Conservation (phyloP, 2,113 vertebrate species). For the Caloenas nicobarica region DNA sequence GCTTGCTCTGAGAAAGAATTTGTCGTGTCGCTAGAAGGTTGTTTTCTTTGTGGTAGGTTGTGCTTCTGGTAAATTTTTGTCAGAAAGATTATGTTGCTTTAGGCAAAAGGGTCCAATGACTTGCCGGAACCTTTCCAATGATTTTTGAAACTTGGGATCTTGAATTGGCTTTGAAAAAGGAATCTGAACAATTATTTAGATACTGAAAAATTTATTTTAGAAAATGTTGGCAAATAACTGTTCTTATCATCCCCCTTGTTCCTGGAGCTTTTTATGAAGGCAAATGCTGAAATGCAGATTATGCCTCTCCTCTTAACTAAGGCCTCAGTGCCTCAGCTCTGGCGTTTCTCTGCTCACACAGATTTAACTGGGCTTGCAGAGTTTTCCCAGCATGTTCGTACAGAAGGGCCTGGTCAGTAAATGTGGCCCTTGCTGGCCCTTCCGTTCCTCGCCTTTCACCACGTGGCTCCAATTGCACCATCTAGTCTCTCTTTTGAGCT, state of each 20-base stretch:
- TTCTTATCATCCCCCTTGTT: background rate
- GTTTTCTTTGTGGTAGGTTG: background rate
- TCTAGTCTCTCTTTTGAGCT: background rate
- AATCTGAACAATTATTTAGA: background rate
- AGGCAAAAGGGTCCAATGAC: background rate
- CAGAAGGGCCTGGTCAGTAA: too few species aligned
- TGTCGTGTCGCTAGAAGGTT: background rate
- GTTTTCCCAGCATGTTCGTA: background rate
- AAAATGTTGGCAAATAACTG: background rate
- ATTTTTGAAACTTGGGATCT: background rate
- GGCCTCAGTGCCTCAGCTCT: background rate
- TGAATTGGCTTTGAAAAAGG: background rate
- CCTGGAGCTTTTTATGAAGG: background rate
- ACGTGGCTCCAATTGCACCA: fast-evolving
- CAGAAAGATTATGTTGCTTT: background rate
- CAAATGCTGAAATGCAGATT: background rate
- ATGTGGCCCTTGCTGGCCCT: background rate
- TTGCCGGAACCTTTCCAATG: background rate
- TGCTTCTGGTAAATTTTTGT: background rate
- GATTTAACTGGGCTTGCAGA: background rate
- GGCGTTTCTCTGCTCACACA: background rate
- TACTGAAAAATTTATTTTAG: background rate
- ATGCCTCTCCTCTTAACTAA: background rate
- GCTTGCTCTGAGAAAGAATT: background rate
- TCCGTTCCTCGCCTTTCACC: too few species aligned